These are phyloP conservation scores for Dicrostonyx torquatus DNA, from an alignment of 2,797 vertebrate species.

Conservation along the genomic window DNA sequence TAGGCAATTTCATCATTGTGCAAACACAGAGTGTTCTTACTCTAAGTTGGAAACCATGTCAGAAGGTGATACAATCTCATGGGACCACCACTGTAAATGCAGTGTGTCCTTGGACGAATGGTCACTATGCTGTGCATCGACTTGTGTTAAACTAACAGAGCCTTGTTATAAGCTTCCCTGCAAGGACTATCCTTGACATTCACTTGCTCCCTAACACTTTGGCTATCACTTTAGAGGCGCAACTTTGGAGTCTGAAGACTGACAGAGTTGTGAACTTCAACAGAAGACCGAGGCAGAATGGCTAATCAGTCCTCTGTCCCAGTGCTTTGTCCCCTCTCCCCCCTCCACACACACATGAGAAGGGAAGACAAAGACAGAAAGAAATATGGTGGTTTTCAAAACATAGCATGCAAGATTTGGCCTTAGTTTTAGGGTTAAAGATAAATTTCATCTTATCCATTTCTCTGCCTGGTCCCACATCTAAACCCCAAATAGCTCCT, in stretches of 20 bases:
- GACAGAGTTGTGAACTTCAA: neutral
- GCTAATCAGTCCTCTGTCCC: neutral
- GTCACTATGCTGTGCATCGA: neutral
- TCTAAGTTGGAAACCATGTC: neutral
- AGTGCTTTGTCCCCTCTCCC: neutral
- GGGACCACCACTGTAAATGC: neutral
- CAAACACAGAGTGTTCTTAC: neutral
- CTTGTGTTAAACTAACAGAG: neutral
- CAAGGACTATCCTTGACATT: neutral
- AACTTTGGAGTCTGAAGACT: neutral
- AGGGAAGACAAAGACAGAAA: constrained; percentile 18
- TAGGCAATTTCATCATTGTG: neutral
- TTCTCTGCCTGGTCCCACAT: neutral
- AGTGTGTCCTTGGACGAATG: neutral
- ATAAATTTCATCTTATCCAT: neutral
- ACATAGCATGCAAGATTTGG: constrained; percentile 10
- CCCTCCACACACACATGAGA: no score
- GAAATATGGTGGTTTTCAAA: constrained; percentile 48
- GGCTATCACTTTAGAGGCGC: neutral
- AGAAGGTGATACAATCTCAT: neutral
- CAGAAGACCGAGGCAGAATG: neutral
- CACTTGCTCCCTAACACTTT: neutral
- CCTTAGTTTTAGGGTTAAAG: constrained; percentile 46
- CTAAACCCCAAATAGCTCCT: neutral
- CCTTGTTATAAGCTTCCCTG: neutral